Evolutionary conservation across 2,797 vertebrate genomes (phyloP), one percentile per base, ranked within the genome.

Genomic region (Sebastes cheni): DNA sequence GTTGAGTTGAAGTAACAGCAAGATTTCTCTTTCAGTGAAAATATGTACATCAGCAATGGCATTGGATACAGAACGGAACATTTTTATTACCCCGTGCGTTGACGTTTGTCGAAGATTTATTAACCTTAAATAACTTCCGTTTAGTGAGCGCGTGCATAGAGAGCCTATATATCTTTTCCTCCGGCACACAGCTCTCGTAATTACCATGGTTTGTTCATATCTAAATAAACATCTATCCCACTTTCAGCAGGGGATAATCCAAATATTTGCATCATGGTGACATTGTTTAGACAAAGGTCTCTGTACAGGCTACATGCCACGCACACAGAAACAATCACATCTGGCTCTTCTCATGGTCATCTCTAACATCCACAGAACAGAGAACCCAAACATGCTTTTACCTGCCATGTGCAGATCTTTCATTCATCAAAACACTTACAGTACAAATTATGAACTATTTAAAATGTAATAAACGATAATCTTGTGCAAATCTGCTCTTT

Each of bases 241-340:
- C 75, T 75, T 84, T 86, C 61, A 78, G 62, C 68, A n/a, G 71
- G 55, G 29, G 61, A 59, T 65, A 73, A 84, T 92, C 79, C 64
- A 91, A 92, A 91, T 90, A 90, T 91, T 91, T 91, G 72, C 65
- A 72, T 72, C 3, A 25, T 9, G n/a, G 27, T 83, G 85, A 91
- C 89, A 78, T 14, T 84, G 81, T 87, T 91, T 87, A 56, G 69
- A 81, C 65, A 36, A 46, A 79, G n/a, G 66, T 65, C 65, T 64
- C 46, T 42, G 34, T 32, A 46, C 36, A 52, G 54, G 79, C 68
- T 64, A 6, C 29, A 36, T 4, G 55, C 76, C 34, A 34, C 7
- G 3, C 71, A 58, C 5, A 9, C 59, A 75, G 46, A 77, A 66
- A 74, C 78, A 74, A 54, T 64, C 42, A 5, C 50, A 60, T 60